phyloP scores from a whole-genome alignment of 2,888 invertebrate species.

The Sepioteuthis lessoniana region DNA sequence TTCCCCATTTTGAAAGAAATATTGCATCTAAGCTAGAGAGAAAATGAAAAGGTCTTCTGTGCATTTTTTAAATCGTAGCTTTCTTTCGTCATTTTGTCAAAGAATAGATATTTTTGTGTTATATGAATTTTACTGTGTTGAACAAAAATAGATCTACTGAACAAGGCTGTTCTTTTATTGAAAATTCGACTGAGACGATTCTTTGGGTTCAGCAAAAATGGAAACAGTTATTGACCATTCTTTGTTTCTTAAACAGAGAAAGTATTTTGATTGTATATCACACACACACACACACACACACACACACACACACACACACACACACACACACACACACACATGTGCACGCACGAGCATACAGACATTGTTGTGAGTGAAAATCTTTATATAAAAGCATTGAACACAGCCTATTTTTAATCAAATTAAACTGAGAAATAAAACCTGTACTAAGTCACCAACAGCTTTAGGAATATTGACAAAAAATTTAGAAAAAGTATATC shows the following conservation, averaged over 20 bases:
- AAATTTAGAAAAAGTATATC: too few species aligned
- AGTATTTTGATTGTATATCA: background rate
- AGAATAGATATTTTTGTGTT: background rate
- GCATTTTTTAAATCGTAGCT: background rate
- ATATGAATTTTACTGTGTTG: background rate
- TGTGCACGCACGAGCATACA: too few species aligned
- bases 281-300: background rate
- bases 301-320: too few species aligned
- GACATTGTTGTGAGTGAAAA: background rate
- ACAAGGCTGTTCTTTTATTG: background rate
- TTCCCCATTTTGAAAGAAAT: too few species aligned
- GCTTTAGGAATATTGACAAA: too few species aligned
- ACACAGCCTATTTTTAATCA: background rate
- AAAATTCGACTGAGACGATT: background rate
- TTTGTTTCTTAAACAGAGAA: background rate
- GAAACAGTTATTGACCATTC: constrained; percentile 5
- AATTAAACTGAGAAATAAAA: background rate
- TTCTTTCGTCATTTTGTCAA: background rate
- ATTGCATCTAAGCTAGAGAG: background rate
- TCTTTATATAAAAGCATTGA: background rate
- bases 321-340: background rate
- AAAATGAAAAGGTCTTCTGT: background rate
- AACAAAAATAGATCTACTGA: background rate
- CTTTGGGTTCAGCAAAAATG: background rate
- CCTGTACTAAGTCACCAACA: background rate